phyloP scores from a whole-genome alignment of 2,113 vertebrate genomes.

The Lontra canadensis region DNA sequence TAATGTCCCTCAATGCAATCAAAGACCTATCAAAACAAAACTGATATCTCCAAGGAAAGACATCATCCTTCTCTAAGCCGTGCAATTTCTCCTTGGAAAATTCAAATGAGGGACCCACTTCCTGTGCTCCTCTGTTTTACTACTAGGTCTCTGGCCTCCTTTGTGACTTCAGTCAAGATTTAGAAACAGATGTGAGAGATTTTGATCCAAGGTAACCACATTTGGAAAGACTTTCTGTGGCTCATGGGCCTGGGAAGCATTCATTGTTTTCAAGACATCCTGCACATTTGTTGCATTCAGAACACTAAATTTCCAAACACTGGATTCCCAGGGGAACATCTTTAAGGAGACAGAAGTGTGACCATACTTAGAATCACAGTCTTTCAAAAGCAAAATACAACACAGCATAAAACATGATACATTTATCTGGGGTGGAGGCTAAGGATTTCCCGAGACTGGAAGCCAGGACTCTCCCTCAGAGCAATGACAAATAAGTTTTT shows the following conservation, averaged over 20 bases:
- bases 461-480: not conserved
- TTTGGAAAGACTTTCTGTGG: not conserved
- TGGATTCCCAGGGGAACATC: not conserved
- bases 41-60: not conserved
- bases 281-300: not conserved
- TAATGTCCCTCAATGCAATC: not conserved
- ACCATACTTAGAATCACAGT: not conserved
- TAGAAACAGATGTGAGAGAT: not conserved
- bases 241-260: not conserved
- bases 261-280: not conserved
- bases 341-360: not conserved
- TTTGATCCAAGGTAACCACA: not conserved
- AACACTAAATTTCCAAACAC: not conserved
- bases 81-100: not conserved
- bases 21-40: constrained; percentile 22
- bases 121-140: not conserved
- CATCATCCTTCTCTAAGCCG: not conserved
- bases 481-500: not conserved
- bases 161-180: not conserved
- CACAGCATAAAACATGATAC: not conserved
- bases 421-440: not conserved
- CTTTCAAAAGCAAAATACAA: not conserved
- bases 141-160: not conserved
- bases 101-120: not conserved
- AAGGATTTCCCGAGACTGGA: not conserved